Conservation (phyloP, 2,888 invertebrate genomes). For the Cantharis flavilabris region DNA sequence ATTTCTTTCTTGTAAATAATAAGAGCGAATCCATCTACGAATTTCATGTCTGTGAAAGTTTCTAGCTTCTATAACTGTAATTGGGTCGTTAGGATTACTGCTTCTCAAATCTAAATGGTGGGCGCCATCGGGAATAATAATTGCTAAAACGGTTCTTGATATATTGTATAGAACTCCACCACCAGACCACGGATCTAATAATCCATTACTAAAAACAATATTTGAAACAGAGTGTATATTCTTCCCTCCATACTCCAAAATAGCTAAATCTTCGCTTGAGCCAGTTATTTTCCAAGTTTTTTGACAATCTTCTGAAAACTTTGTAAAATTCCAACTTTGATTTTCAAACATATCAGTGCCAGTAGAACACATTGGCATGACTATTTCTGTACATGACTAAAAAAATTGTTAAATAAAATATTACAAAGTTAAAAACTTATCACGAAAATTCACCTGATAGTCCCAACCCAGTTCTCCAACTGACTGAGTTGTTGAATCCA, state of each 20-base stretch:
- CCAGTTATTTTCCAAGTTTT: conserved; percentile 72
- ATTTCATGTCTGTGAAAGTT: conserved; percentile 66
- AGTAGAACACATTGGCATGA: conserved; percentile 87
- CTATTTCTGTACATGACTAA: conserved; percentile 94
- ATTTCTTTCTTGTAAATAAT: conserved; percentile 14
- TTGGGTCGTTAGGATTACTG: conserved; percentile 66
- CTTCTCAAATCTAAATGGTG: conserved; percentile 84
- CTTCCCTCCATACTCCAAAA: conserved; percentile 80
- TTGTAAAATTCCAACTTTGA: conserved; percentile 71
- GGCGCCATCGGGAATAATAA: conserved; percentile 81
- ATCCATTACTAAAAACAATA: conserved; percentile 82
- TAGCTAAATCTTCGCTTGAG: conserved; percentile 62
- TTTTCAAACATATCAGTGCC: conserved; percentile 84
- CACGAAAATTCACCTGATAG: conserved; percentile 67
- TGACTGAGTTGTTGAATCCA: conserved; percentile 60
- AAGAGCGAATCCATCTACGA: conserved; percentile 60
- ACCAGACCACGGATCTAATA: conserved; percentile 86
- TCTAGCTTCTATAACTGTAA: conserved; percentile 67
- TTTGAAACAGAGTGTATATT: conserved; percentile 70
- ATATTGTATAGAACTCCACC: conserved; percentile 78
- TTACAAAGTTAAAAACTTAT: not conserved
- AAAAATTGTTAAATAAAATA: conserved; percentile 3
- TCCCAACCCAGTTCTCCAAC: conserved; percentile 78
- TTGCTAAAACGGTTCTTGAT: conserved; percentile 67
- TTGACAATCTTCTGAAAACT: conserved; percentile 70